Evolutionary conservation across 2,888 invertebrate species (phyloP), one percentile per base, ranked within the genome.

Genomic region (Lepidochrysops patricia): DNA sequence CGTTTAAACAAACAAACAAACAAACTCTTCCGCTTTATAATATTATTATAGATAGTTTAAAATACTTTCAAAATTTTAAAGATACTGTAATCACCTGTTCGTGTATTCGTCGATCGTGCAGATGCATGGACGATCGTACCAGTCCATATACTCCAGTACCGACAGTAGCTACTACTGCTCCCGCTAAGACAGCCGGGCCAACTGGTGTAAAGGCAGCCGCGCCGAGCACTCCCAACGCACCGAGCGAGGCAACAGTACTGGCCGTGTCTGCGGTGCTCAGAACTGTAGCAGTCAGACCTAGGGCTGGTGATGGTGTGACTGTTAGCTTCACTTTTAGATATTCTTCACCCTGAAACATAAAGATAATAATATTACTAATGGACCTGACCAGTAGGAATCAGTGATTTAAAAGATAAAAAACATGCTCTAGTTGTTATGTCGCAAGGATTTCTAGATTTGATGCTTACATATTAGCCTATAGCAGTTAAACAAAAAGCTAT

Each of bases 71-170:
- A n/a, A n/a, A n/a, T n/a, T n/a, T n/a, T n/a, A n/a, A 57, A 15
- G 4, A 13, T 23, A 26, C 34, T 9, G 19, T 3, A 13, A 37
- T 37, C 69, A 91, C 91, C 83, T 91, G 90, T 67, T 88, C 85
- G 74, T 91, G 91, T 15, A 68, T 70, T 23, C 69, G 79, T 59
- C 91, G 79, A 70, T 91, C 91, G 43, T 76, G 80, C 6, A 91
- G 70, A 64, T 86, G 83, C 0, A 86, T 64, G 0, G 86, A 82
- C 9, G 91, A 91, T 5, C 91, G 73, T 4, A 89, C 81, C 0
- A 91, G 77, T 1, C 91, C 90, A 67, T 91, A 91, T 0, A 89
- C 50, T 0, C 91, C 91, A 0, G 90, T 89, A 4, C 79, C 82
- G 0, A 84, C 74, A 0, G 89, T 81, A 0, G 85, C 89, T 1